phyloP scores from a whole-genome alignment of 1,140 invertebrate species.

The Nilaparvata lugens region DNA sequence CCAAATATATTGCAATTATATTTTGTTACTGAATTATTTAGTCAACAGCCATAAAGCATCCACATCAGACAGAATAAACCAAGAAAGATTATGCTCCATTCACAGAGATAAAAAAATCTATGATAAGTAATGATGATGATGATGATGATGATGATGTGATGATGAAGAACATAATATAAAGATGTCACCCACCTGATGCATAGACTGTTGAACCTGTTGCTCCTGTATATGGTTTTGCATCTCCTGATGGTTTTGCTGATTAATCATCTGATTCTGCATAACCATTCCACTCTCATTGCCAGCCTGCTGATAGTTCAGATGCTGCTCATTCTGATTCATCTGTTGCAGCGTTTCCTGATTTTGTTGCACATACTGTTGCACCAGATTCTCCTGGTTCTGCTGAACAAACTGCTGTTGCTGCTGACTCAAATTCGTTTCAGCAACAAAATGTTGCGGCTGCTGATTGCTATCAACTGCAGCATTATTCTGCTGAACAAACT shows the following conservation, averaged over 20 bases:
- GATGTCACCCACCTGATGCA: neutral
- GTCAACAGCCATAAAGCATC: no score
- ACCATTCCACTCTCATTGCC: slow-evolving; percentile 23
- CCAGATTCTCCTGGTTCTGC: slow-evolving; percentile 36
- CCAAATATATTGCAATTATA: no score
- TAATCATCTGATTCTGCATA: neutral
- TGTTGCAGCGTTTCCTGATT: slow-evolving; percentile 18
- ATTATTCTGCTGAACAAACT: slow-evolving; percentile 19
- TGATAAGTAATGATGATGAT: no score
- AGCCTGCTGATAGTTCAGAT: slow-evolving; percentile 28
- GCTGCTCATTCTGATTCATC: slow-evolving; percentile 23
- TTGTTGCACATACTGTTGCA: slow-evolving; percentile 22
- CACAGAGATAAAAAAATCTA: no score
- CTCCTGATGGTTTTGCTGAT: slow-evolving; percentile 14
- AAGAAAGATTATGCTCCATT: no score
- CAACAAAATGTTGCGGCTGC: slow-evolving; percentile 1
- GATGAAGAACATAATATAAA: no score
- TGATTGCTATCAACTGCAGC: slow-evolving; percentile 21
- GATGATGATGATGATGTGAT: no score
- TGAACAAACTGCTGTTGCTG: slow-evolving; percentile 30
- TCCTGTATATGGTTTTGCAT: neutral
- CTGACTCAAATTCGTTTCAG: slow-evolving; percentile 31
- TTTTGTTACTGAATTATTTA: no score
- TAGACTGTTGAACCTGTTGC: slow-evolving; percentile 16
- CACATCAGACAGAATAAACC: no score